These are phyloP conservation scores for Crotalus horridus DNA, from an alignment of 2,113 vertebrate genomes.

Conservation along the genomic window DNA sequence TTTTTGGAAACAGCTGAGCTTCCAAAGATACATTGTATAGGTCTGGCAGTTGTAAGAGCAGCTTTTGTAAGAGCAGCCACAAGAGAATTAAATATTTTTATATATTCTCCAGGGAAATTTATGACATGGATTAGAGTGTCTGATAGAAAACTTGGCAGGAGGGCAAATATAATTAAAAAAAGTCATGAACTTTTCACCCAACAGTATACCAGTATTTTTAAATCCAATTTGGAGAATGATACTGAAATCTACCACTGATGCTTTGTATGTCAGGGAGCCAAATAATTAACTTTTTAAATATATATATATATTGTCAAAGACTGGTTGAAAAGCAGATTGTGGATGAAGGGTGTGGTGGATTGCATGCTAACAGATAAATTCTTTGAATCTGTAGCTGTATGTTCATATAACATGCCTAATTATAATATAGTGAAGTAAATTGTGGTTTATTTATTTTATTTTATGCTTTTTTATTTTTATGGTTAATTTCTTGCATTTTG, in stretches of 20 bases:
- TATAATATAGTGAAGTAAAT: background rate
- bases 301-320: background rate
- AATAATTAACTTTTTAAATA: background rate
- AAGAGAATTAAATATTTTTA: background rate
- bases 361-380: background rate
- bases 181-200: background rate
- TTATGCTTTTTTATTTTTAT: background rate
- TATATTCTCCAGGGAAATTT: background rate
- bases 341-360: background rate
- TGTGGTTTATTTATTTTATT: background rate
- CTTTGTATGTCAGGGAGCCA: background rate
- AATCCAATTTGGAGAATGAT: background rate
- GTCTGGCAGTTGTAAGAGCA: background rate
- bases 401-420: background rate
- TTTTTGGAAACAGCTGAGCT: background rate
- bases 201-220: background rate
- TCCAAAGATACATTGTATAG: background rate
- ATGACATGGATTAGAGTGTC: background rate
- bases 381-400: background rate
- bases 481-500: background rate
- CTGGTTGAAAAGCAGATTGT: background rate
- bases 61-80: background rate
- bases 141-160: background rate
- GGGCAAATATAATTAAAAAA: background rate
- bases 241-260: background rate